Evolutionary conservation across 1,140 invertebrate genomes (phyloP).

Genomic region (Drosophila ogumai): DNA sequence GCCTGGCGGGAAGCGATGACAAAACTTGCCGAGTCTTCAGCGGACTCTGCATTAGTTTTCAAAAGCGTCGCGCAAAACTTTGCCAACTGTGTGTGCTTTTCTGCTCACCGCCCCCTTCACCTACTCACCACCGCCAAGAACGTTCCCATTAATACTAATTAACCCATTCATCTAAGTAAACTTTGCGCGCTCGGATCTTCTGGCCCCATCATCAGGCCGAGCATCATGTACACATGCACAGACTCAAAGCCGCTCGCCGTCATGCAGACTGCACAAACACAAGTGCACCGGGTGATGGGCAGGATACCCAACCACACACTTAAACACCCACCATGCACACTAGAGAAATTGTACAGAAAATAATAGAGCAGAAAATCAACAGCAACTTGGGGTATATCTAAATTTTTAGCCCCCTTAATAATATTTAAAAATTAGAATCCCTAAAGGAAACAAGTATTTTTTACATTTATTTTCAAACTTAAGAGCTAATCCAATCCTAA

Average conservation of each 20-base stretch:
- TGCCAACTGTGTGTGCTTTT: slow-evolving; percentile 19
- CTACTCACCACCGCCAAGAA: slow-evolving; percentile 1
- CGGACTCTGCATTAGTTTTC: slow-evolving; percentile 39
- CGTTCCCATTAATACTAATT: slow-evolving; percentile 69
- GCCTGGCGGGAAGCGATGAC: slow-evolving; percentile 22
- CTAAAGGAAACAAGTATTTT: not conserved
- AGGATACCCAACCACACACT: slow-evolving; percentile 7
- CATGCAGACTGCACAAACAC: slow-evolving; percentile 75
- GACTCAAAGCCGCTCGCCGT: slow-evolving; percentile 65
- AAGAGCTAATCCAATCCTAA: not conserved
- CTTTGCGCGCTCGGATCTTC: slow-evolving; percentile 51
- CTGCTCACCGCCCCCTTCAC: not conserved
- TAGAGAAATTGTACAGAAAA: not conserved
- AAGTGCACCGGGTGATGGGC: slow-evolving; percentile 48
- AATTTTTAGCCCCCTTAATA: not conserved
- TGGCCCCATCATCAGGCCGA: slow-evolving; percentile 36
- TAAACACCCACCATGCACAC: not conserved
- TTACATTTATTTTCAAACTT: not conserved
- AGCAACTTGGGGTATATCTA: too few species aligned
- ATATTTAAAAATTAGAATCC: accelerated
- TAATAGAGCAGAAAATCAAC: not conserved
- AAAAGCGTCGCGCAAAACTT: slow-evolving; percentile 37
- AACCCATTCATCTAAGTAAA: slow-evolving; percentile 66
- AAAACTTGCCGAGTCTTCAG: slow-evolving; percentile 17
- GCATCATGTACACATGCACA: slow-evolving; percentile 58